Evolutionary conservation across 2,888 invertebrate genomes (phyloP).

Genomic region (Fissipunctia ypsillon): DNA sequence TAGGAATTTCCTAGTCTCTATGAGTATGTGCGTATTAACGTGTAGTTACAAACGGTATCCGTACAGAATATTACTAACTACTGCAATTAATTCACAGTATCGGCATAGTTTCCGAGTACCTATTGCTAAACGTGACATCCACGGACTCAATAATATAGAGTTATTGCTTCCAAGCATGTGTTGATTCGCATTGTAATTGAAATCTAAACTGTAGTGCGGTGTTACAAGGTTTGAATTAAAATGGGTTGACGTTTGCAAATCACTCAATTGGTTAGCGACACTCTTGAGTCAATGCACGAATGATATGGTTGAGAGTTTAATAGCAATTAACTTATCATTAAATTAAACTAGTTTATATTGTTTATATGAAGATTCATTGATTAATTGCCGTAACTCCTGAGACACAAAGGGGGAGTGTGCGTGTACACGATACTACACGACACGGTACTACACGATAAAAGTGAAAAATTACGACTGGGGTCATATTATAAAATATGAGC

Average conservation of each 20-base stretch:
- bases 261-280: constrained; percentile 47
- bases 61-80: constrained; percentile 57
- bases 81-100: constrained; percentile 63
- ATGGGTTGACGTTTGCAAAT: constrained; percentile 16
- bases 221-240: constrained; percentile 16
- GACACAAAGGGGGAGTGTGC: not conserved
- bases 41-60: constrained; percentile 30
- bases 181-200: constrained; percentile 17
- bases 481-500: too few species aligned
- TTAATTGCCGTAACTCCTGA: not conserved
- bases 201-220: constrained; percentile 5
- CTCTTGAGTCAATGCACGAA: constrained; percentile 49
- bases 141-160: constrained; percentile 65
- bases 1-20: not conserved
- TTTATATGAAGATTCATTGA: constrained; percentile 5
- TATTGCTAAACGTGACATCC: constrained; percentile 63
- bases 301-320: constrained; percentile 38
- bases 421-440: not conserved
- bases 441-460: not conserved
- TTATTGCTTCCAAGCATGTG: constrained; percentile 66
- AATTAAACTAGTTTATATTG: constrained; percentile 5
- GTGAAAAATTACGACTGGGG: not conserved
- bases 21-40: constrained; percentile 19
- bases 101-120: constrained; percentile 64
- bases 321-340: constrained; percentile 22